Percentiles rank a stretch among this genome's conserved stretches.
Evolutionary conservation across 2,113 vertebrate species (phyloP).

Genomic region (Otis tarda): DNA sequence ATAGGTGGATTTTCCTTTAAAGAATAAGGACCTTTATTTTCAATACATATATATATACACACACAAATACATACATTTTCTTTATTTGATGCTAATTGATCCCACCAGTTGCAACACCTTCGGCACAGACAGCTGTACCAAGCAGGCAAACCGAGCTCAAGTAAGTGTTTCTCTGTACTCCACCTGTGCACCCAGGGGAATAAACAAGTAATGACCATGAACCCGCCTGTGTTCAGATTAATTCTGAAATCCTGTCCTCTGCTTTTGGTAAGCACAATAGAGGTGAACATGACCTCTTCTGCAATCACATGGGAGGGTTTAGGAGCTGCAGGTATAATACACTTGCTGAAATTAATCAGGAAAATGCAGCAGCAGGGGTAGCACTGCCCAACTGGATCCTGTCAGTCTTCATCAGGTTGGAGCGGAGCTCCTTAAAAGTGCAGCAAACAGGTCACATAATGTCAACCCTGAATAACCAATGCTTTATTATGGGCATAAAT

Average conservation of each 20-base stretch:
- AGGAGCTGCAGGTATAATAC: neutral
- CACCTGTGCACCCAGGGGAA: neutral
- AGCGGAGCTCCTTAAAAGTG: conserved; percentile 23
- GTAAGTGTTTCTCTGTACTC: neutral
- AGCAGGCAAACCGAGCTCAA: neutral
- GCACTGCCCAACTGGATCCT: conserved; percentile 5
- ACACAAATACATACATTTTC: neutral
- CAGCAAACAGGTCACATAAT: neutral
- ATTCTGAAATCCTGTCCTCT: conserved; percentile 34
- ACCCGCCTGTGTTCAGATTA: neutral
- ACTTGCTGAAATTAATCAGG: conserved; percentile 37
- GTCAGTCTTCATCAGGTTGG: conserved; percentile 20
- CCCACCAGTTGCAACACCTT: neutral
- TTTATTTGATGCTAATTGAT: neutral
- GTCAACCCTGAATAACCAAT: neutral
- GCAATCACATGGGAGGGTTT: neutral
- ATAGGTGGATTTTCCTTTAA: neutral
- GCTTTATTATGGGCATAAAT: neutral
- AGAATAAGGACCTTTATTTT: neutral
- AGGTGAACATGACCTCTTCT: conserved; percentile 34
- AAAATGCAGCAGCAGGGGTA: neutral
- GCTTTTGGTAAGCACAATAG: conserved; percentile 7
- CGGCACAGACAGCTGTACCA: neutral
- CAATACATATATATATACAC: neutral
- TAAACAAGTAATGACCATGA: conserved; percentile 28